Evolutionary conservation across 2,888 invertebrate species (phyloP).

Genomic region (Mesopsocus fuscifrons): DNA sequence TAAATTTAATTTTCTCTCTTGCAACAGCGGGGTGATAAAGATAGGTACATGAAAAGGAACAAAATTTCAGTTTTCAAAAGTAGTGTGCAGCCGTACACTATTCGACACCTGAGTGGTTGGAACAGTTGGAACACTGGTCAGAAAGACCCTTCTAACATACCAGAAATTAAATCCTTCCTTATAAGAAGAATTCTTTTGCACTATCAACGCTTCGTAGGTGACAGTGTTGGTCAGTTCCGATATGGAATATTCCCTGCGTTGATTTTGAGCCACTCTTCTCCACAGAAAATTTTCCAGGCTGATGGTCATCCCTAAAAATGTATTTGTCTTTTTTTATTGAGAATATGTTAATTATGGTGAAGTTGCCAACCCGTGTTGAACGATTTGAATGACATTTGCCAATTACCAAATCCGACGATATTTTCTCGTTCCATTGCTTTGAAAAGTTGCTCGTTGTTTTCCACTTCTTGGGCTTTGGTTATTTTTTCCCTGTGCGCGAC

Average conservation of each 20-base stretch:
- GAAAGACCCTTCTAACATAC: constrained; percentile 17
- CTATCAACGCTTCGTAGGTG: constrained; percentile 16
- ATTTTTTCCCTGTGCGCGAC: constrained; percentile 11
- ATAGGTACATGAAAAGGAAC: too few relatives aligned
- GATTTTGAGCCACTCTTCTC: constrained; percentile 14
- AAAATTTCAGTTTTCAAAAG: too few relatives aligned
- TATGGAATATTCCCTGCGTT: constrained; percentile 14
- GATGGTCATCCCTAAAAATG: not conserved
- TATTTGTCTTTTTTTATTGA: too few relatives aligned
- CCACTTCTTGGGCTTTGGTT: constrained; percentile 12
- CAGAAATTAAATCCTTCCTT: constrained; percentile 17
- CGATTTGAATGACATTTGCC: too few relatives aligned
- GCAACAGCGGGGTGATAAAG: too few relatives aligned
- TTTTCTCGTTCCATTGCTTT: constrained; percentile 17
- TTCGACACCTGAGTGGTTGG: too few relatives aligned
- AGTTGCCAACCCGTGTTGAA: too few relatives aligned
- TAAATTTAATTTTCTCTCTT: too few relatives aligned
- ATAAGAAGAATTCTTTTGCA: constrained; percentile 16
- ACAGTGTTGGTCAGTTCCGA: constrained; percentile 13
- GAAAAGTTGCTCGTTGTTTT: constrained; percentile 17
- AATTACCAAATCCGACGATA: constrained; percentile 19
- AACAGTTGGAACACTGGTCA: too few relatives aligned
- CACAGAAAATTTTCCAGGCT: constrained; percentile 15
- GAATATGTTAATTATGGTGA: too few relatives aligned
- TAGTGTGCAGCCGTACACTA: too few relatives aligned